phyloP scores from a whole-genome alignment of 2,113 vertebrate species.

The Scomber japonicus region DNA sequence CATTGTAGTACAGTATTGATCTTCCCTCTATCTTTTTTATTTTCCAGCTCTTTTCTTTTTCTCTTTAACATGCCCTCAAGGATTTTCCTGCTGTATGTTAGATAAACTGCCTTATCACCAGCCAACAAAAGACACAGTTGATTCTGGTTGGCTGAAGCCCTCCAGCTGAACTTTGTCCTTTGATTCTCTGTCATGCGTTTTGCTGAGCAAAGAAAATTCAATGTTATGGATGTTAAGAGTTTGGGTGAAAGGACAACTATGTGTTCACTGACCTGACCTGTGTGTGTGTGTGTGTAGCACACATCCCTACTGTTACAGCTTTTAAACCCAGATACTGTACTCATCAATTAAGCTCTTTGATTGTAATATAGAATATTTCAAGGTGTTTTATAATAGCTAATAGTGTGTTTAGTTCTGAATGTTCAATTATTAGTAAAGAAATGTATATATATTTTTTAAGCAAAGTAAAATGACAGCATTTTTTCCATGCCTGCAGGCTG shows the following conservation, averaged over 20 bases:
- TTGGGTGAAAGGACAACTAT: background rate
- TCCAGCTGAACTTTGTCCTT: background rate
- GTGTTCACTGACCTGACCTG: conserved; percentile 4
- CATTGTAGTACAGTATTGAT: background rate
- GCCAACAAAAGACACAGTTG: background rate
- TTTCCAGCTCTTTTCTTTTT: background rate
- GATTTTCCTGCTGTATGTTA: background rate
- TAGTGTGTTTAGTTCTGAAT: too few relatives aligned
- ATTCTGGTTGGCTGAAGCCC: background rate
- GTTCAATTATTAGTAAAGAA: too few relatives aligned
- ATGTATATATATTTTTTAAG: too few relatives aligned
- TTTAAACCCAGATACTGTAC: background rate
- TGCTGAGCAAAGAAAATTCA: background rate
- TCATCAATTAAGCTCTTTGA: conserved; percentile 32
- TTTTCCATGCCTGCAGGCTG: conserved; percentile 80
- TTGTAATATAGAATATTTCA: background rate
- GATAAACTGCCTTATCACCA: background rate
- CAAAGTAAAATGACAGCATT: background rate
- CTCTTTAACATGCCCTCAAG: background rate
- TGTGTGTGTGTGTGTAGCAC: background rate
- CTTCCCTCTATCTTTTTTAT: background rate
- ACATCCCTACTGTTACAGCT: conserved; percentile 11
- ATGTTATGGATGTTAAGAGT: background rate
- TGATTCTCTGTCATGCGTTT: conserved; percentile 3
- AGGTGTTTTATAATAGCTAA: too few relatives aligned